These are phyloP conservation scores for Tribolium castaneum DNA, from an alignment of 1,140 invertebrate genomes.

Conservation along the genomic window DNA sequence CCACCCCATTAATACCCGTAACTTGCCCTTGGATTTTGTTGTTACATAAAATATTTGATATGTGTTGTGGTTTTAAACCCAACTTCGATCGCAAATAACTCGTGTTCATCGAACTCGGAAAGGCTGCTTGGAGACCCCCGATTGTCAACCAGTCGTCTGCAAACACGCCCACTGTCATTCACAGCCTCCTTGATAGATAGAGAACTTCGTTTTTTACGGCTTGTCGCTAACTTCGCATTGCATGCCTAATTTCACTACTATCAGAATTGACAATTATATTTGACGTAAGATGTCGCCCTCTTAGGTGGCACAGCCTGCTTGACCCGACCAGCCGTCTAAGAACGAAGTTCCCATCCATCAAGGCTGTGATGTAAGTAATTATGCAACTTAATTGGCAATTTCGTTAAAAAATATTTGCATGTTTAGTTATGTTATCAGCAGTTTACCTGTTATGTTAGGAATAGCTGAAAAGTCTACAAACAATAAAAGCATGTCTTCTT, in stretches of 20 bases:
- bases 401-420: neutral
- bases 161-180: slow-evolving; percentile 39
- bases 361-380: neutral
- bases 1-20: slow-evolving; percentile 71
- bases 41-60: slow-evolving; percentile 57
- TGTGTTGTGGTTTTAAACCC: slow-evolving; percentile 37
- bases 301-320: too few species aligned
- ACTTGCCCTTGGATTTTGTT: slow-evolving; percentile 45
- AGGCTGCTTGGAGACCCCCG: slow-evolving; percentile 51
- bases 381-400: neutral
- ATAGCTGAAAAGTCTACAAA: slow-evolving; percentile 56
- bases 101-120: slow-evolving; percentile 56
- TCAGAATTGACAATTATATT: too few species aligned
- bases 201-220: too few species aligned
- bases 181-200: too few species aligned
- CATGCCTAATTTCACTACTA: too few species aligned
- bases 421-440: neutral
- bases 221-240: too few species aligned
- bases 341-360: too few species aligned
- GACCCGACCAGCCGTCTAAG: too few species aligned
- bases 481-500: slow-evolving; percentile 51
- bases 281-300: too few species aligned
- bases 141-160: slow-evolving; percentile 49
- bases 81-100: slow-evolving; percentile 45
- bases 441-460: slow-evolving; percentile 46